Conservation (phyloP, 1,140 invertebrate species). For the Drosophila santomea region DNA sequence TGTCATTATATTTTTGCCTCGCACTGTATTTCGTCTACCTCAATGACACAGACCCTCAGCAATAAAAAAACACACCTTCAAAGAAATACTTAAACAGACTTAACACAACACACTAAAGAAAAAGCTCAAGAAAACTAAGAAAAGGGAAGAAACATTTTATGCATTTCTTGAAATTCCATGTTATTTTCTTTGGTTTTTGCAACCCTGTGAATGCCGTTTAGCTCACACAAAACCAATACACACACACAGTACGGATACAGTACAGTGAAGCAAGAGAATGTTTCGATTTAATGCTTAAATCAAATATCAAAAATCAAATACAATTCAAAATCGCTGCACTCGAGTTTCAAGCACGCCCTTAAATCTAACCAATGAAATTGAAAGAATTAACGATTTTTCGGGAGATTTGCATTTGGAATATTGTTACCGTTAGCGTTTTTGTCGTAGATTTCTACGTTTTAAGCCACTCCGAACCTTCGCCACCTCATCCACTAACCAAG, state of each 20-base stretch:
- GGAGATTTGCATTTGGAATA: constrained; percentile 23
- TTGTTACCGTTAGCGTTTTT: constrained; percentile 33
- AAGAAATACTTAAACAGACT: background rate
- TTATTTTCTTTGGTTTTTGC: constrained; percentile 37
- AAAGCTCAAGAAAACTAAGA: constrained; percentile 20
- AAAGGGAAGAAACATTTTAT: constrained; percentile 14
- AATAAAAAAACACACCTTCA: constrained; percentile 1
- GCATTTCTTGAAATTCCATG: constrained; percentile 33
- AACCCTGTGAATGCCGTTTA: constrained; percentile 49
- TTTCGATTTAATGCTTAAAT: constrained; percentile 37
- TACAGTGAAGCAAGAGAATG: constrained; percentile 44
- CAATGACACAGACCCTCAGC: constrained; percentile 14
- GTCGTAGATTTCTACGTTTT: constrained; percentile 40
- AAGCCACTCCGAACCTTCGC: constrained; percentile 12
- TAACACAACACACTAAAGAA: constrained; percentile 23
- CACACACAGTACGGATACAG: constrained; percentile 1
- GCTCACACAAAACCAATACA: constrained; percentile 9
- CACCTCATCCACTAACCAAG: constrained; percentile 30
- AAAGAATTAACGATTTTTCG: constrained; percentile 11
- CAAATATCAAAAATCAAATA: constrained; percentile 8
- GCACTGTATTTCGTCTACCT: constrained; percentile 4
- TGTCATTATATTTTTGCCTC: background rate
- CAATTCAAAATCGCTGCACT: constrained; percentile 39
- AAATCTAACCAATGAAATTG: background rate
- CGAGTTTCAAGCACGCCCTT: constrained; percentile 41